Evolutionary conservation across 2,888 invertebrate genomes (phyloP), one percentile per base, ranked within the genome.

Genomic region (Taphrorychus bicolor): DNA sequence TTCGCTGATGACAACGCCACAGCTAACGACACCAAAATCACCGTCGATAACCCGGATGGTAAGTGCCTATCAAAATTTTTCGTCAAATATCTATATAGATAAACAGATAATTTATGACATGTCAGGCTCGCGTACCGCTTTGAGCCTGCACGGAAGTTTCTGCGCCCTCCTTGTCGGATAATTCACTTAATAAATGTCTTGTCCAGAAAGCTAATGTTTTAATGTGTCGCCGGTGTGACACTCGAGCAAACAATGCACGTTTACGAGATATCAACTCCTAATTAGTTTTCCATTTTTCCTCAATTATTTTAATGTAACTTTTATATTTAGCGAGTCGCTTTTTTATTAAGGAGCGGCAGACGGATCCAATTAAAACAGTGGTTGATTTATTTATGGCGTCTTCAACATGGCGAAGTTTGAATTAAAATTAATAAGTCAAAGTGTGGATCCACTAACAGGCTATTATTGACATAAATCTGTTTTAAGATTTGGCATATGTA

Each of bases 1-100:
- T 89, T 89, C 84, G 91, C 91, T 84, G 91, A 92, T 85, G 93
- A 93, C 85, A 91, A 91, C 75, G 90, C 92, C 80, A 88, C 90
- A 76, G 21, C 45, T 22, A 65, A 23, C 40, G 92, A 92, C 83
- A 91, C 90, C 78, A 88, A 90, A 80, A 86, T 91, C 83, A 88
- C 89, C 83, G 92, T 92, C 86, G 90, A 88, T 86, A 91, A 89
- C 85, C 92, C 92, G 77, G 92, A 92, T 84, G 92, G 92, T 93
- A 89, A 89, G 69, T 62, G n/a, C n/a, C n/a, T n/a, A n/a, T n/a
- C n/a, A n/a, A n/a, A n/a, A 32, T 11, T 32, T 32, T 7, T 32
- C 32, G 32, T 32, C 32, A 32, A 9, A 32, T 32, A 11, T 32
- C 32, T 32, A 11, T 7, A 32, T 32, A 32, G 32, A 32, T 32